Evolutionary conservation across 2,888 invertebrate genomes (phyloP), one percentile per base, ranked within the genome.

Genomic region (Diarsia mendica): DNA sequence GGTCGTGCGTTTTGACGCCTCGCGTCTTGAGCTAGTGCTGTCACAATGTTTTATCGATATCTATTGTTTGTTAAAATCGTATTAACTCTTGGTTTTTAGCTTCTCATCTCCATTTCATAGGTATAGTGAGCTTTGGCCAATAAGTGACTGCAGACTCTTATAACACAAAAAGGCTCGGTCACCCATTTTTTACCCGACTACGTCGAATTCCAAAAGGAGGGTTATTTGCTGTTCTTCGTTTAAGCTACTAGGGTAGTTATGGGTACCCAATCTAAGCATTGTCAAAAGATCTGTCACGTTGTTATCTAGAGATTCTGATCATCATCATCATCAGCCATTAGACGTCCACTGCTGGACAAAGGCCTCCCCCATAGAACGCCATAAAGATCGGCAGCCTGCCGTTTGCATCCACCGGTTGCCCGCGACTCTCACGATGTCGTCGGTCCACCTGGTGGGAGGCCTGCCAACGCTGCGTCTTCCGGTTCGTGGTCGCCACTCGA

Each of bases 1-100:
- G 95, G 94, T 94, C 92, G 91, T 94, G 92, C 94, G 94, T 93
- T 95, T 95, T 94, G 95, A 95, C 94, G 95, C 94, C 93, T 94
- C 92, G 93, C 87, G 89, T 86, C 85, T 86, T 83, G 66, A 33
- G 39, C 49, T 85, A 80, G 86, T 44, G 88, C 33, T 78, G 88
- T 39, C 6, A 9, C 44, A 13, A 55, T 13, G 13, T 63, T 58
- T 46, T 74, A 80, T 85, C 85, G 87, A 88, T 85, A 85, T 75
- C 83, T 79, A 72, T 70, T 58, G 15, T 66, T 69, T 72, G 18
- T 66, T 79, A 61, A 39, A 3, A 44, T 15, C 33, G 9, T 60
- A 33, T 60, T 33, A 20, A 33, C 33, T 60, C 1, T 10, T 20
- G 10, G 9, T 10, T 53, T 20, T 53, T 53, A 53, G 13, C 48